These are phyloP conservation scores for Drosophila gunungcola DNA, from an alignment of 1,140 invertebrate species.

Conservation along the genomic window DNA sequence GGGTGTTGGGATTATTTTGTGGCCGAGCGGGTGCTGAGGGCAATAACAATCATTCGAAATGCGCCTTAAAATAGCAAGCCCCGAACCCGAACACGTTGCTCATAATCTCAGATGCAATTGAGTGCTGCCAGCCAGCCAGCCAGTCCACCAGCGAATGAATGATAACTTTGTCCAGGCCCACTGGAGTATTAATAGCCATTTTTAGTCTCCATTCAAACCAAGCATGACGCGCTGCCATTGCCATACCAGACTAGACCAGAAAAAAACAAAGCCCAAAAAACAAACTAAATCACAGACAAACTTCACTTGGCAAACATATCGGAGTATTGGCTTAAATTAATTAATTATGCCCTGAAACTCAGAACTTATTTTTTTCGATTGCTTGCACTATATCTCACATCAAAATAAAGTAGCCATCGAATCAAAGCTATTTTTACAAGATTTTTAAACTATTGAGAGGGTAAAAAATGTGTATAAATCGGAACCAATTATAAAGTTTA, in stretches of 20 bases:
- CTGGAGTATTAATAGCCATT: slow-evolving; percentile 48
- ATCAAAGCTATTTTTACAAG: no score
- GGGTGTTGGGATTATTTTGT: slow-evolving; percentile 73
- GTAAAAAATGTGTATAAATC: no score
- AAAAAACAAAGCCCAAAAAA: slow-evolving; percentile 7
- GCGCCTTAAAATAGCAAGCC: slow-evolving; percentile 65
- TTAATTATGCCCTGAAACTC: no score
- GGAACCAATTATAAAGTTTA: no score
- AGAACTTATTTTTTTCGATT: no score
- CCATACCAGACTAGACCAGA: not conserved
- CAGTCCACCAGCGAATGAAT: slow-evolving; percentile 28
- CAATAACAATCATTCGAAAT: slow-evolving; percentile 67
- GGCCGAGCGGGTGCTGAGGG: slow-evolving; percentile 25
- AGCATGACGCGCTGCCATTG: slow-evolving; percentile 32
- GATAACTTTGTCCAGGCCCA: slow-evolving; percentile 44
- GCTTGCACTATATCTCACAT: no score
- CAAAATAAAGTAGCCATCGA: no score
- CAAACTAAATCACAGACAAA: not conserved
- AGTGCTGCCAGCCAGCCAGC: slow-evolving; percentile 23
- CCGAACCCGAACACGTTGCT: slow-evolving; percentile 38
- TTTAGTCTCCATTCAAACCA: slow-evolving; percentile 32
- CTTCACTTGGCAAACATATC: not conserved
- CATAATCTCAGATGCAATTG: slow-evolving; percentile 55
- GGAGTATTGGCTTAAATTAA: no score
- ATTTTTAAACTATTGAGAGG: no score